Conservation (phyloP, 2,113 vertebrate genomes). For the Prunella fulvescens region DNA sequence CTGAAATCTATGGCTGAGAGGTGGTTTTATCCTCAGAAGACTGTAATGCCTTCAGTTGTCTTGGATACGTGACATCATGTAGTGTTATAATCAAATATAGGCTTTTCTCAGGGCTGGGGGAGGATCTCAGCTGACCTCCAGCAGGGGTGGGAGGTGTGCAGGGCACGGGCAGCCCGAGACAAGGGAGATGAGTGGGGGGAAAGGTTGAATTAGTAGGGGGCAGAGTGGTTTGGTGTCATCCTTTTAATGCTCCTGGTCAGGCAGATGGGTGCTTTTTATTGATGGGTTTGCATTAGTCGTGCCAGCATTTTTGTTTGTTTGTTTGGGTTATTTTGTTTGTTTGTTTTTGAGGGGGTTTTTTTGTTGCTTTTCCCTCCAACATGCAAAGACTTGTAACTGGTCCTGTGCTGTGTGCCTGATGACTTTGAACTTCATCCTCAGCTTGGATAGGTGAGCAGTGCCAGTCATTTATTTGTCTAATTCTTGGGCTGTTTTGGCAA, state of each 20-base stretch:
- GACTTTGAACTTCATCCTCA: not conserved
- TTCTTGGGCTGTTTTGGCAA: not conserved
- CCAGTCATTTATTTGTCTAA: not conserved
- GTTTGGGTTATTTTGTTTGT: not conserved
- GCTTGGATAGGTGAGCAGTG: not conserved
- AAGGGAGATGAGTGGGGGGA: not conserved
- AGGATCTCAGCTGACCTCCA: constrained; percentile 65
- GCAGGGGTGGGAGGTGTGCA: not conserved
- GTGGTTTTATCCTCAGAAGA: constrained; percentile 73
- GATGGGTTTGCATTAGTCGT: not conserved
- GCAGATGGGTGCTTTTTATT: not conserved
- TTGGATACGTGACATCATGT: constrained; percentile 77
- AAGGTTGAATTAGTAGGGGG: not conserved
- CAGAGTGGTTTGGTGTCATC: not conserved
- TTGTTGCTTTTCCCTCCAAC: not conserved
- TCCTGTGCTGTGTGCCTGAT: not conserved
- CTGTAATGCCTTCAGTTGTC: constrained; percentile 78
- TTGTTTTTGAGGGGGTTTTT: not conserved
- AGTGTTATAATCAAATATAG: constrained; percentile 77
- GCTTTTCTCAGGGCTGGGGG: constrained; percentile 46
- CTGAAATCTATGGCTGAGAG: constrained; percentile 64
- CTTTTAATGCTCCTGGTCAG: not conserved
- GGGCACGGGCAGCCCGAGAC: not conserved
- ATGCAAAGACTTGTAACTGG: not conserved
- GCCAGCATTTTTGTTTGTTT: not conserved